phyloP scores from a whole-genome alignment of 2,888 invertebrate genomes.

The Bhutanitis thaidina region DNA sequence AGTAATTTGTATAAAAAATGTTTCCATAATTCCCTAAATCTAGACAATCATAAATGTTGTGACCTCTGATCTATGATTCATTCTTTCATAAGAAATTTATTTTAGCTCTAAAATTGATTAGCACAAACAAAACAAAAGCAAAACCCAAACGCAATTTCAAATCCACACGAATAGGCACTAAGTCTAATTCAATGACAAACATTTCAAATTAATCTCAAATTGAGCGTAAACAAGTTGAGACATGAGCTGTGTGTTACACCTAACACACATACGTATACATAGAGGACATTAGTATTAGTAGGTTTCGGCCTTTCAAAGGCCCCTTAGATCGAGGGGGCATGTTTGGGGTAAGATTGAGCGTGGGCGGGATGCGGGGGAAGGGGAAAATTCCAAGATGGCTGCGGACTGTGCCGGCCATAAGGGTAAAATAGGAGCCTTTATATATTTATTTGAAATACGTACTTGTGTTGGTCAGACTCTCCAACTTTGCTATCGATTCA shows the following conservation, averaged over 20 bases:
- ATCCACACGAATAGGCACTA: neutral
- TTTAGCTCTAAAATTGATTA: too few relatives aligned
- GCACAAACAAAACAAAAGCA: too few relatives aligned
- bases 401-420: slow-evolving; percentile 76
- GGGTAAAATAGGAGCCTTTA: slow-evolving; percentile 72
- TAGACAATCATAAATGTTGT: too few relatives aligned
- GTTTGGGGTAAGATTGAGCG: slow-evolving; percentile 74
- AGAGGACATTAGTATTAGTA: slow-evolving; percentile 77
- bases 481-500: slow-evolving; percentile 55
- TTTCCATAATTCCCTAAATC: too few relatives aligned
- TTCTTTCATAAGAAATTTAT: too few relatives aligned
- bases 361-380: slow-evolving; percentile 57
- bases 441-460: slow-evolving; percentile 64
- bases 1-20: too few relatives aligned
- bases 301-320: slow-evolving; percentile 76
- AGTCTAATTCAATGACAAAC: neutral
- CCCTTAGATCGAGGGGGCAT: slow-evolving; percentile 74
- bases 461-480: slow-evolving; percentile 65
- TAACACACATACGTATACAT: slow-evolving; percentile 44
- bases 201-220: slow-evolving; percentile 27
- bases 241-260: slow-evolving; percentile 36
- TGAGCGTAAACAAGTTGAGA: slow-evolving; percentile 42
- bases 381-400: slow-evolving; percentile 73
- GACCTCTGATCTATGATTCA: too few relatives aligned
- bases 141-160: neutral